Evolutionary conservation across 2,113 vertebrate genomes (phyloP).

Genomic region (Trochalopteron elliotii): DNA sequence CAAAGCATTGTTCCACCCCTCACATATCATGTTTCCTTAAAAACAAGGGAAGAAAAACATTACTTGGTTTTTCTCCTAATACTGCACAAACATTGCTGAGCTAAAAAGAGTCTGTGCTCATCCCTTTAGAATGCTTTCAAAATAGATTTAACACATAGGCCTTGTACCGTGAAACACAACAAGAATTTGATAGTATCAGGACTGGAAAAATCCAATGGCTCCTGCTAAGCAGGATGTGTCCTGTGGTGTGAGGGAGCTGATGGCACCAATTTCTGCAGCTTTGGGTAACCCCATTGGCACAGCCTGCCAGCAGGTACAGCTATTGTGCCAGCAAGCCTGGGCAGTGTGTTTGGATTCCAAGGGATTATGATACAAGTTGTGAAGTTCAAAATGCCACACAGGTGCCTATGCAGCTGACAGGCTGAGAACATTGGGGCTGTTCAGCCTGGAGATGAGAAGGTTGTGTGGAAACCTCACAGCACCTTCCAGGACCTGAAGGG

Average conservation of each 20-base stretch:
- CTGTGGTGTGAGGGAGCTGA: not conserved
- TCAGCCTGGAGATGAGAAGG: not conserved
- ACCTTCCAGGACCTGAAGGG: not conserved
- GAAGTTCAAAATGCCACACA: not conserved
- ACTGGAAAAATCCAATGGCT: conserved; percentile 43
- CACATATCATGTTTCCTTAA: conserved; percentile 71
- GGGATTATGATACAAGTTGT: not conserved
- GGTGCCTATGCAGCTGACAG: not conserved
- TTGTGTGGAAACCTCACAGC: not conserved
- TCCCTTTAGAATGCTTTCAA: conserved; percentile 63
- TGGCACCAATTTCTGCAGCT: not conserved
- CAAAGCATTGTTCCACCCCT: conserved; percentile 67
- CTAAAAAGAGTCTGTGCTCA: conserved; percentile 61
- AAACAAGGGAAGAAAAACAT: conserved; percentile 76
- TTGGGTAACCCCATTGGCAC: not conserved
- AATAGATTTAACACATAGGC: conserved; percentile 53
- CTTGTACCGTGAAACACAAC: conserved; percentile 30
- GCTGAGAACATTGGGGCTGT: not conserved
- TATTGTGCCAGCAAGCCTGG: not conserved
- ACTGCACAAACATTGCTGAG: conserved; percentile 62
- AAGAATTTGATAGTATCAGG: conserved; percentile 60
- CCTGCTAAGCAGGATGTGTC: not conserved
- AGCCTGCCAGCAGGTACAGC: not conserved
- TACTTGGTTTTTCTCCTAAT: conserved; percentile 65
- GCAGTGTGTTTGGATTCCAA: not conserved